A percentile compares a stretch with the other conserved stretches of the same genome.
These are phyloP conservation scores for Trissonchulus latispiculum DNA, from an alignment of 2,888 invertebrate species.

Conservation along the genomic window DNA sequence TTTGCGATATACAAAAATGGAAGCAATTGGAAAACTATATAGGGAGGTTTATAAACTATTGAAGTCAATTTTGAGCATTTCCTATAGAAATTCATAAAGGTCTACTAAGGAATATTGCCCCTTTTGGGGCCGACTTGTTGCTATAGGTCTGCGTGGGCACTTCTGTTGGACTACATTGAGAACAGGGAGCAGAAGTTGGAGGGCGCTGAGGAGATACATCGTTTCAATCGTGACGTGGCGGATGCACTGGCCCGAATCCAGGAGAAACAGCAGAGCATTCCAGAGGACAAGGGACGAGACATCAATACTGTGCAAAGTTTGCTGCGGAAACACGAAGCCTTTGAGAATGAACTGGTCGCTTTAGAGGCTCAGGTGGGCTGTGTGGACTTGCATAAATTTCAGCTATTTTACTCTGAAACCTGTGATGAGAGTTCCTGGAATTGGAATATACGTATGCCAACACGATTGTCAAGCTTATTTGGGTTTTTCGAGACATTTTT, in stretches of 20 bases:
- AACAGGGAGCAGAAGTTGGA: conserved; percentile 72
- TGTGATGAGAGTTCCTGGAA: too few relatives aligned
- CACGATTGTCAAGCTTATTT: too few relatives aligned
- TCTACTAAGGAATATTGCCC: too few relatives aligned
- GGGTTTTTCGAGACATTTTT: too few relatives aligned
- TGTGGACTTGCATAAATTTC: too few relatives aligned
- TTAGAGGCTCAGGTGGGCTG: conserved; percentile 79
- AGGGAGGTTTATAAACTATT: background rate
- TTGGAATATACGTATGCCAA: too few relatives aligned
- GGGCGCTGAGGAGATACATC: conserved; percentile 91
- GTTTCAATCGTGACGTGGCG: conserved; percentile 88
- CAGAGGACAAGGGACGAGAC: conserved; percentile 66
- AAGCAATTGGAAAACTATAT: background rate
- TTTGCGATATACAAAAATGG: too few relatives aligned
- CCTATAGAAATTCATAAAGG: too few relatives aligned
- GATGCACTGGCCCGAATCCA: conserved; percentile 79
- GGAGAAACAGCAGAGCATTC: conserved; percentile 74
- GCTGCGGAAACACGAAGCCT: conserved; percentile 75
- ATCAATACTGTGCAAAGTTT: conserved; percentile 71
- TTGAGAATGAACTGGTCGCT: conserved; percentile 82
- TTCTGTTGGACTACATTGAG: conserved; percentile 71
- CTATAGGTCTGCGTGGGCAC: conserved; percentile 62
- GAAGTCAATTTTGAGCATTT: background rate
- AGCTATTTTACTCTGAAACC: too few relatives aligned
- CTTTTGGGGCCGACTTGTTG: too few relatives aligned